These are phyloP conservation scores for Aurelia aurita DNA, from an alignment of 30 jellyfish, hydroid and myxozoan genomes.

Conservation along the genomic window DNA sequence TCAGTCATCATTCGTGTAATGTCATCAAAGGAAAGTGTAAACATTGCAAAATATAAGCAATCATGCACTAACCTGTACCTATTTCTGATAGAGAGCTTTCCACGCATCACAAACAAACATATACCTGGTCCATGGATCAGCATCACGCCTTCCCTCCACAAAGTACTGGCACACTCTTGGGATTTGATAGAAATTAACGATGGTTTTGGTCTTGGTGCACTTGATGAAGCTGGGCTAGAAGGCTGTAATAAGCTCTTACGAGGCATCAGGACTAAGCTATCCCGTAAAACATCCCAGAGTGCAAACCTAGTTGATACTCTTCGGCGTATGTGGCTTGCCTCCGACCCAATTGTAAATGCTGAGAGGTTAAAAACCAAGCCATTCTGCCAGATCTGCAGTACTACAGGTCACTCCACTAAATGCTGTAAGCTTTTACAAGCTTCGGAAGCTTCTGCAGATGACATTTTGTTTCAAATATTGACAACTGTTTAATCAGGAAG, in stretches of 20 bases:
- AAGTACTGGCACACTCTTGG: slow-evolving; percentile 41
- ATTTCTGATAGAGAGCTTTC: slow-evolving; percentile 19
- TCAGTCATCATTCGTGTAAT: slow-evolving; percentile 46
- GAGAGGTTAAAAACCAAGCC: background rate
- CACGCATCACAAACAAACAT: background rate
- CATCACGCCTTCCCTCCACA: slow-evolving; percentile 24
- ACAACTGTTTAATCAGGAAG: too few relatives aligned
- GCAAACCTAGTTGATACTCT: slow-evolving; percentile 4
- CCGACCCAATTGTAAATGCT: slow-evolving; percentile 22
- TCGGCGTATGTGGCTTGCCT: slow-evolving; percentile 18
- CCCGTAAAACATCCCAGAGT: slow-evolving; percentile 26
- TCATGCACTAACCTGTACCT: slow-evolving; percentile 20
- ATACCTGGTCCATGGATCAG: slow-evolving; percentile 19
- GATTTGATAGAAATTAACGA: slow-evolving; percentile 20
- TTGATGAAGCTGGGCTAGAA: slow-evolving; percentile 42
- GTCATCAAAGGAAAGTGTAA: slow-evolving; percentile 20
- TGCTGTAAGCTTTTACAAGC: too few relatives aligned
- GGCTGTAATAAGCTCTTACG: slow-evolving; percentile 35
- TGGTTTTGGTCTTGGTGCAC: background rate
- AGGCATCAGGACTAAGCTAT: slow-evolving; percentile 9
- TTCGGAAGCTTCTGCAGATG: too few relatives aligned
- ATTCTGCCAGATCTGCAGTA: background rate
- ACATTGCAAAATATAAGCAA: slow-evolving; percentile 1
- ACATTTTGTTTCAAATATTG: too few relatives aligned
- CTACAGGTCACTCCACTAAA: too few relatives aligned